These are phyloP conservation scores for Thripadectes ignobilis DNA, from an alignment of 2,797 vertebrate genomes.

Conservation along the genomic window DNA sequence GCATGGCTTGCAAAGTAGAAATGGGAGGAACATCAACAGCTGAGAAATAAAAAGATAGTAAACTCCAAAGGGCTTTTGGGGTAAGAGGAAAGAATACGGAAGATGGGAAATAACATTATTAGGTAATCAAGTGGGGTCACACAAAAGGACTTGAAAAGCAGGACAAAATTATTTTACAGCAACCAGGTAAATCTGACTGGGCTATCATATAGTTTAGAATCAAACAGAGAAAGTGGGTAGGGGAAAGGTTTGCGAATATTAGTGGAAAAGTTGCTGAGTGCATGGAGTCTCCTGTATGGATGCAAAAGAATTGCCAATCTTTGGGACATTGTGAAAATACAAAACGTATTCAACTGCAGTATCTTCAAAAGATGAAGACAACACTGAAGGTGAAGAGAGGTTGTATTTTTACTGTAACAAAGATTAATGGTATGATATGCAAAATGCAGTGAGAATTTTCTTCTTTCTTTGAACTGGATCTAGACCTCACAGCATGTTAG, in stretches of 20 bases:
- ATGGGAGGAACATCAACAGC: background rate
- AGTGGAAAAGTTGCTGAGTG: background rate
- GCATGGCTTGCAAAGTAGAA: background rate
- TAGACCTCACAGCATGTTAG: background rate
- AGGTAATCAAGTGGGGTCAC: background rate
- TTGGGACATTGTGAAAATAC: slow-evolving; percentile 15
- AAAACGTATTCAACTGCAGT: background rate
- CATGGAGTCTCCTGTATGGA: background rate
- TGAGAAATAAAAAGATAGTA: background rate
- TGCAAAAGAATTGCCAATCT: background rate
- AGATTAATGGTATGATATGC: background rate
- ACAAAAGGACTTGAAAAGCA: background rate
- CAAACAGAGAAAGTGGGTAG: background rate
- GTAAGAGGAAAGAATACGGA: background rate
- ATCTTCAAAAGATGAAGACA: background rate
- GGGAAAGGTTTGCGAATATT: background rate
- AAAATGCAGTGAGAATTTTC: background rate
- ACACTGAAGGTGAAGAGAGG: background rate
- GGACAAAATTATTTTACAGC: background rate
- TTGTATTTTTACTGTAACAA: background rate
- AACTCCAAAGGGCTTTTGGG: background rate
- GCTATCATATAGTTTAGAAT: background rate
- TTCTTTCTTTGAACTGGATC: background rate
- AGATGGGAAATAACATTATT: background rate
- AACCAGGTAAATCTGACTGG: background rate